Percentiles rank a stretch among this genome's conserved stretches.
Evolutionary conservation across 30 jellyfish, hydroid and myxozoan species (phyloP).

Genomic region (Calvadosia cruxmelitensis): DNA sequence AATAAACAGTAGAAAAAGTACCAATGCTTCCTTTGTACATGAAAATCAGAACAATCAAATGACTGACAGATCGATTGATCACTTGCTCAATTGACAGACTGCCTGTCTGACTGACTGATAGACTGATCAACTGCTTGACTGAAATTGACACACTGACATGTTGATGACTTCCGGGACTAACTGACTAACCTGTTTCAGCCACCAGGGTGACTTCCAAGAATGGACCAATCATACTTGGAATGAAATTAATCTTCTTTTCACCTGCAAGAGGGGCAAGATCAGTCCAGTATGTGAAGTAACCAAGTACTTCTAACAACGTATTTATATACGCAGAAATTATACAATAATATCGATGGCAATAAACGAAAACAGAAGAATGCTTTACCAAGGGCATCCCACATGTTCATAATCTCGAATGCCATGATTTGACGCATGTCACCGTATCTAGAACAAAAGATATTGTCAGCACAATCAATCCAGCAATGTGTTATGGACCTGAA

Average conservation of each 20-base stretch:
- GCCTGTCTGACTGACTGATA: too few species aligned
- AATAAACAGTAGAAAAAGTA: too few species aligned
- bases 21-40: too few species aligned
- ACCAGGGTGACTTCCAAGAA: conserved; percentile 66
- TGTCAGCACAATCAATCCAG: background rate
- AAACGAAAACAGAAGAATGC: background rate
- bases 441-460: conserved; percentile 23
- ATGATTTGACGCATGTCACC: conserved; percentile 85
- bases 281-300: too few species aligned
- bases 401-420: conserved; percentile 69
- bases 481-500: background rate
- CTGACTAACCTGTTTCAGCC: conserved; percentile 93
- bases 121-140: too few species aligned
- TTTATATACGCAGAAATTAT: background rate
- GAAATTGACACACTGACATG: too few species aligned
- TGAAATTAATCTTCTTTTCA: conserved; percentile 44
- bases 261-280: too few species aligned
- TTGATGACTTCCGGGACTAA: too few species aligned
- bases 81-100: too few species aligned
- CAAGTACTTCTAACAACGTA: too few species aligned
- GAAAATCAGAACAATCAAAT: too few species aligned
- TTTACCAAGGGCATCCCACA: conserved; percentile 89
- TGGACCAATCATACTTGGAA: conserved; percentile 87
- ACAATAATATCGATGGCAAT: background rate
- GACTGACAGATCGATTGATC: too few species aligned